phyloP scores from a whole-genome alignment of 2,797 vertebrate species.

The Jordanella pulchra region DNA sequence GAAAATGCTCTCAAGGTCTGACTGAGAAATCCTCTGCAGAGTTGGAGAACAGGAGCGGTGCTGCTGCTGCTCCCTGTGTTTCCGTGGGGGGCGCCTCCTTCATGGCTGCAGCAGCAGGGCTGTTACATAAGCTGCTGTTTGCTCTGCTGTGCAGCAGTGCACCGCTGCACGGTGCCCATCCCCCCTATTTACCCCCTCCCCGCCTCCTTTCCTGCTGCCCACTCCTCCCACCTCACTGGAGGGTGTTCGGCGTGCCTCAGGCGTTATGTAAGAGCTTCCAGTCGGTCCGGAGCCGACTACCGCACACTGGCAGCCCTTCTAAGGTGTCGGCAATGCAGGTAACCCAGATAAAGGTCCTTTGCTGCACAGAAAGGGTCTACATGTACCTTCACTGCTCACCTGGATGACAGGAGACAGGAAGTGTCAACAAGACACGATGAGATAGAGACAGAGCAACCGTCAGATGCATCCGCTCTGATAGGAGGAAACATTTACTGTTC shows the following conservation, averaged over 20 bases:
- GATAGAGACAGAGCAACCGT: background rate
- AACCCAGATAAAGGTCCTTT: constrained; percentile 23
- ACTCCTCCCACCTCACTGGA: constrained; percentile 18
- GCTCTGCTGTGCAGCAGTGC: constrained; percentile 39
- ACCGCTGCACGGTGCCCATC: constrained; percentile 41
- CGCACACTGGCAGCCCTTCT: constrained; percentile 25
- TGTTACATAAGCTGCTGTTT: constrained; percentile 51
- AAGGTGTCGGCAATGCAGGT: constrained; percentile 58
- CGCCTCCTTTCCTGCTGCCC: constrained; percentile 2
- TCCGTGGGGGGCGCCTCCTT: constrained; percentile 14
- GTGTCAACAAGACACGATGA: background rate
- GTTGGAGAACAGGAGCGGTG: background rate
- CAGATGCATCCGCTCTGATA: background rate
- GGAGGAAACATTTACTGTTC: too few relatives aligned
- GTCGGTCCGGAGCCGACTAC: constrained; percentile 3
- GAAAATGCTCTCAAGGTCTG: background rate
- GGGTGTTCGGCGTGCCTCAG: background rate
- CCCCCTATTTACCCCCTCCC: constrained; percentile 18
- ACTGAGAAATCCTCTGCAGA: background rate
- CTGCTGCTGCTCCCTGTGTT: constrained; percentile 5
- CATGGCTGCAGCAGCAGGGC: constrained; percentile 13
- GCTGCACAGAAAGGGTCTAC: constrained; percentile 3
- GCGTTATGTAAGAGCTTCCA: constrained; percentile 57
- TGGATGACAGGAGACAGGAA: background rate
- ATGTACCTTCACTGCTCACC: background rate